Evolutionary conservation across 1,140 invertebrate species (phyloP).

Genomic region (Cherax destructor): DNA sequence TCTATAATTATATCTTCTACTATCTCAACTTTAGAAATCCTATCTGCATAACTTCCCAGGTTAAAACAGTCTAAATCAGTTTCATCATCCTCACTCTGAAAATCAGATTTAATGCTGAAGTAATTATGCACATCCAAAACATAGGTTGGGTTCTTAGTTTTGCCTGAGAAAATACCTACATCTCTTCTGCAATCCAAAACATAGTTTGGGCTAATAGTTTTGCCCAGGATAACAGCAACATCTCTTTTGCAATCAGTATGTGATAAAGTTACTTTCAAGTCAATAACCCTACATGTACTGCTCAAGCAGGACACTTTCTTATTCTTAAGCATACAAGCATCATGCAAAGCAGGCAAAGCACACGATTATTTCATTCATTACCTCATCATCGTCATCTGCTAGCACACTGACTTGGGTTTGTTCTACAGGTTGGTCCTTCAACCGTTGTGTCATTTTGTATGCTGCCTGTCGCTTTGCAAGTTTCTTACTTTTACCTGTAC

Average conservation of each 20-base stretch:
- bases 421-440: constrained; percentile 83
- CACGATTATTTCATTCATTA: constrained; percentile 9
- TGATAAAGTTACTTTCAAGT: not conserved
- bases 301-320: not conserved
- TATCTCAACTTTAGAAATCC: not conserved
- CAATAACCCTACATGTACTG: not conserved
- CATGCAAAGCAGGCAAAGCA: not conserved
- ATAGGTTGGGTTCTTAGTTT: too few relatives aligned
- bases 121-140: not conserved
- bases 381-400: constrained; percentile 71
- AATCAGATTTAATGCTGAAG: not conserved
- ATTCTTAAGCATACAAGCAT: not conserved
- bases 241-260: not conserved
- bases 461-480: constrained; percentile 95
- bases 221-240: not conserved
- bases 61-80: not conserved
- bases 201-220: not conserved
- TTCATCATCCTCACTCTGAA: not conserved
- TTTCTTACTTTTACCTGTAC: constrained; percentile 94
- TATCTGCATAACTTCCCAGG: not conserved
- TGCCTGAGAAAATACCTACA: too few relatives aligned
- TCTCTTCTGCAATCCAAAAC: too few relatives aligned
- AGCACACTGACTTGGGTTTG: constrained; percentile 60
- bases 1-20: not conserved
- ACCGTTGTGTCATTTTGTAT: constrained; percentile 90